Evolutionary conservation across 2,797 vertebrate genomes (phyloP).

Genomic region (Hephaestus fuliginosus): DNA sequence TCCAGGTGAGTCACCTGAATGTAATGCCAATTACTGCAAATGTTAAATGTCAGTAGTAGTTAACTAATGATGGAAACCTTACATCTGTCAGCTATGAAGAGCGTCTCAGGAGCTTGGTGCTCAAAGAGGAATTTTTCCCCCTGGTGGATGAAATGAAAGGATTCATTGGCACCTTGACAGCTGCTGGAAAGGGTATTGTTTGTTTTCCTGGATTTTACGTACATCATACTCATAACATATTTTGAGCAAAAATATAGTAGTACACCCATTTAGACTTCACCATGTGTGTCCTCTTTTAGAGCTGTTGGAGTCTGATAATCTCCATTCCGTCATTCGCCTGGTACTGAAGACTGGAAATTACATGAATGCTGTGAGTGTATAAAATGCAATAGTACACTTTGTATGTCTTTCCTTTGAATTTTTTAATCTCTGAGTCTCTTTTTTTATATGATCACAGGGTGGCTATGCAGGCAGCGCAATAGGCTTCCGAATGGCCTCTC

Average conservation of each 20-base stretch:
- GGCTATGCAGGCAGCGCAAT: constrained; percentile 89
- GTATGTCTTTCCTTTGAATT: constrained; percentile 5
- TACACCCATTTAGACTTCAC: constrained; percentile 11
- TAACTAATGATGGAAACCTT: constrained; percentile 24
- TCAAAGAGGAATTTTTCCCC: constrained; percentile 89
- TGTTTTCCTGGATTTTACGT: neutral
- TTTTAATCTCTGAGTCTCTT: constrained; percentile 28
- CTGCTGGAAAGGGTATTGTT: constrained; percentile 83
- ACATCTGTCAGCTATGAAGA: constrained; percentile 82
- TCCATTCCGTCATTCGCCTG: constrained; percentile 88
- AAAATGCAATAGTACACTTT: neutral
- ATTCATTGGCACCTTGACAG: constrained; percentile 80
- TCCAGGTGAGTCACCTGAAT: constrained; percentile 79
- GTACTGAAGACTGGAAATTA: constrained; percentile 90
- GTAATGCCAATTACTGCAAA: neutral
- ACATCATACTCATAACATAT: neutral
- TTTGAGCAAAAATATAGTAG: neutral
- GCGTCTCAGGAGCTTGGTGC: constrained; percentile 85
- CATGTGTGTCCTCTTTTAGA: constrained; percentile 72
- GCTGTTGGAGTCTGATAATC: constrained; percentile 84
- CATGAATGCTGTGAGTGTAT: constrained; percentile 88
- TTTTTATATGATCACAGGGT: constrained; percentile 77
- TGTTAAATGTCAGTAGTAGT: neutral
- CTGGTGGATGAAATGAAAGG: constrained; percentile 82
- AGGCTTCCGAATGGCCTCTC: constrained; percentile 88